Conservation (phyloP, 64 coral and sea anemone genomes). For the Platygyra sinensis region DNA sequence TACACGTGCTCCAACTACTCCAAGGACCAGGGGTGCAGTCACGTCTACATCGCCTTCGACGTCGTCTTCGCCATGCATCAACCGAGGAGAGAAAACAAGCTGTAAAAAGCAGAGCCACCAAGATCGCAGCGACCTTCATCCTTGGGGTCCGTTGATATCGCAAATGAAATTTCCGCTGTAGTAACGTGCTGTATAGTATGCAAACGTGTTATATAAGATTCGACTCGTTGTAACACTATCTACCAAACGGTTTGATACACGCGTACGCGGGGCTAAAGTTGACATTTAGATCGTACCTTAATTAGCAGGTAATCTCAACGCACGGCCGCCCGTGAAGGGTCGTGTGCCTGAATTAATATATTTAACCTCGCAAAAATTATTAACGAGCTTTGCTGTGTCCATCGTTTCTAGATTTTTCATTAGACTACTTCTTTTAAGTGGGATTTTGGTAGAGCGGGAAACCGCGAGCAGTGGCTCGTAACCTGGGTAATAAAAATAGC, state of each 20-base stretch:
- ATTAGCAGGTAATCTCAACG: too few relatives aligned
- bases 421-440: too few relatives aligned
- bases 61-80: not conserved
- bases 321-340: too few relatives aligned
- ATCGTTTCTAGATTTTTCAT: too few relatives aligned
- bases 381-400: too few relatives aligned
- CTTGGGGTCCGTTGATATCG: not conserved
- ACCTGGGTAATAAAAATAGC: not conserved
- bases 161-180: not conserved
- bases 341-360: too few relatives aligned
- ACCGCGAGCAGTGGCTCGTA: not conserved
- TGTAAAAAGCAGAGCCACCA: not conserved
- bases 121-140: not conserved
- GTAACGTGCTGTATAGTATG: not conserved
- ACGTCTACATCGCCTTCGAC: conserved; percentile 8
- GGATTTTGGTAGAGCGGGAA: not conserved
- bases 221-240: too few relatives aligned
- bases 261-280: too few relatives aligned
- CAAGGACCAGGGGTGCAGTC: conserved; percentile 45
- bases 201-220: too few relatives aligned
- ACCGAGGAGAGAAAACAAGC: not conserved
- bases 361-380: too few relatives aligned
- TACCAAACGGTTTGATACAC: too few relatives aligned
- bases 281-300: too few relatives aligned
- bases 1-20: conserved; percentile 39